Evolutionary conservation across 2,113 vertebrate species (phyloP).

Genomic region (Cinclus cinclus): DNA sequence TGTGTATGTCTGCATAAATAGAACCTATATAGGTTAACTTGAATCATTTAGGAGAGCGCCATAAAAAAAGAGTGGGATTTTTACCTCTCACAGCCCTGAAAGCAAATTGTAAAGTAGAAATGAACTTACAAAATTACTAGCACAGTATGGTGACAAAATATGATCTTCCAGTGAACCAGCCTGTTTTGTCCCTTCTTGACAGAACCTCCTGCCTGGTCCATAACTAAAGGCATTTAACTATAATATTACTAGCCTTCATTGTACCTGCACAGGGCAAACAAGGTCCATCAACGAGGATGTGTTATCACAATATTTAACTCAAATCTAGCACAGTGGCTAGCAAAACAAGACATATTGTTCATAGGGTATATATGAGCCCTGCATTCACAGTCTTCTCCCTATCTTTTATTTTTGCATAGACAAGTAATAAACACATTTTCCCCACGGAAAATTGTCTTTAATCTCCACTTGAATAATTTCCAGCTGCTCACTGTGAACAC

Average conservation of each 20-base stretch:
- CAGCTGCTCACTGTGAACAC: neutral
- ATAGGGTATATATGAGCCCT: rapidly evolving
- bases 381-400: neutral
- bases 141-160: neutral
- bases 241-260: neutral
- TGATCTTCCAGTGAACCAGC: neutral
- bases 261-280: neutral
- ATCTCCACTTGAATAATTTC: neutral
- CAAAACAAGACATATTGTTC: neutral
- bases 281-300: neutral
- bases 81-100: neutral
- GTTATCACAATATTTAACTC: neutral
- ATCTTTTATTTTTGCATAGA: neutral
- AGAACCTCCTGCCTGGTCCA: neutral
- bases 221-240: neutral
- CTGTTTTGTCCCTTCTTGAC: neutral
- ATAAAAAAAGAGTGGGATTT: neutral
- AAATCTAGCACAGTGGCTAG: neutral
- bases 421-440: neutral
- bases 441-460: neutral
- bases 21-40: neutral
- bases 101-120: neutral
- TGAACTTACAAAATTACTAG: neutral
- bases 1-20: neutral
- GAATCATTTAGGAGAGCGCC: neutral